A percentile compares a stretch with the other conserved stretches of the same genome.
These are phyloP conservation scores for Oenanthe melanoleuca DNA, from an alignment of 2,113 vertebrate genomes.

Conservation along the genomic window DNA sequence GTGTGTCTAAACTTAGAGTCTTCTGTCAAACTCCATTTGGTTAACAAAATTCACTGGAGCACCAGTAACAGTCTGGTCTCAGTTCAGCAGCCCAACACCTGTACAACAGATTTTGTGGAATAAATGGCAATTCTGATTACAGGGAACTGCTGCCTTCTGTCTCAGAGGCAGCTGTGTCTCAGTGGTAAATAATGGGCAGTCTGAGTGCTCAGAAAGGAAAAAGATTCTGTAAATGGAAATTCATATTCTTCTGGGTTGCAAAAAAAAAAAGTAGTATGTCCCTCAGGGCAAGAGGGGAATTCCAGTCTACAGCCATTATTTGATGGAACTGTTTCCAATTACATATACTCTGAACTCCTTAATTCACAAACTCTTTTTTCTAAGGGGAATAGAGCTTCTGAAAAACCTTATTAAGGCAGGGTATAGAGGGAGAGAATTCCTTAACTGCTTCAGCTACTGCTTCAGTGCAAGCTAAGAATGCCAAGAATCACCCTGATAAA, in stretches of 20 bases:
- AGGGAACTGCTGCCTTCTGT: background rate
- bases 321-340: slow-evolving; percentile 17
- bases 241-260: background rate
- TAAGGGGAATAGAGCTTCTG: background rate
- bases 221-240: background rate
- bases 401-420: background rate
- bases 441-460: background rate
- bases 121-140: background rate
- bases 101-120: background rate
- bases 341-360: background rate
- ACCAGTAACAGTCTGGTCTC: background rate
- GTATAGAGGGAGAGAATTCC: background rate
- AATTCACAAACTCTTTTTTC: background rate
- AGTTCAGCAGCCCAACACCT: background rate
- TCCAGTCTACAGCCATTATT: background rate
- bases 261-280: background rate
- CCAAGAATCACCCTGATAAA: background rate
- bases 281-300: slow-evolving; percentile 6
- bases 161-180: background rate
- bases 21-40: background rate
- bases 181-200: background rate
- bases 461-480: background rate
- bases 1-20: background rate
- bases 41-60: background rate
- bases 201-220: background rate